Conservation (phyloP, 1,140 invertebrate species). For the Oryzaephilus surinamensis region DNA sequence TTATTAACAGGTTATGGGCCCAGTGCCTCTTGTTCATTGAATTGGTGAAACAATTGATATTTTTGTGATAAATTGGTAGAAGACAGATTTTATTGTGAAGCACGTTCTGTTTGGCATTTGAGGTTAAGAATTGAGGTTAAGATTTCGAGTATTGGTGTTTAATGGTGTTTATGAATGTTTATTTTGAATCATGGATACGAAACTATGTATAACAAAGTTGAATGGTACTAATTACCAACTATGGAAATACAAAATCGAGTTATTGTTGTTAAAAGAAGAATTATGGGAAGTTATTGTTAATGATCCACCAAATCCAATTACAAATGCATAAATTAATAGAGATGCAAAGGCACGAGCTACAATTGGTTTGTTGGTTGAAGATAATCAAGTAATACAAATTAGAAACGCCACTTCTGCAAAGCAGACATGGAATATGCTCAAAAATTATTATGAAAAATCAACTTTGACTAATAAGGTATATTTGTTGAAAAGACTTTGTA, state of each 20-base stretch:
- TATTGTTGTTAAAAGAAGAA: constrained; percentile 16
- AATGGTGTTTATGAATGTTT: no score
- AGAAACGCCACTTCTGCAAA: not conserved
- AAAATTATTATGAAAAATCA: not conserved
- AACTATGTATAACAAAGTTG: constrained; percentile 6
- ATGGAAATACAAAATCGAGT: constrained; percentile 19
- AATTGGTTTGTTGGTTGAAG: constrained; percentile 20
- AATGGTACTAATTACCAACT: constrained; percentile 12
- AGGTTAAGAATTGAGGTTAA: no score
- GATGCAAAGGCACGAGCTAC: not conserved
- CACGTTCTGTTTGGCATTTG: no score
- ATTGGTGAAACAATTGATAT: no score
- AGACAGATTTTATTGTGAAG: no score
- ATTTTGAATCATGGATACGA: no score
- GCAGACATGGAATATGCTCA: not conserved
- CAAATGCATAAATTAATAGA: constrained; percentile 1
- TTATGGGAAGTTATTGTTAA: constrained; percentile 15
- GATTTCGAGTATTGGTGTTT: no score
- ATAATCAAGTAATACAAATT: constrained; percentile 10
- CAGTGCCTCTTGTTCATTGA: no score
- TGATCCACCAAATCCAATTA: constrained; percentile 9
- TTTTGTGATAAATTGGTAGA: no score
- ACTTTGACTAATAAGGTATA: no score
- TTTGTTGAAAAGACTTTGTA: no score
- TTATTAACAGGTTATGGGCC: no score